phyloP scores from a whole-genome alignment of 2,113 vertebrate genomes.

The Myrmophylax atrothorax region DNA sequence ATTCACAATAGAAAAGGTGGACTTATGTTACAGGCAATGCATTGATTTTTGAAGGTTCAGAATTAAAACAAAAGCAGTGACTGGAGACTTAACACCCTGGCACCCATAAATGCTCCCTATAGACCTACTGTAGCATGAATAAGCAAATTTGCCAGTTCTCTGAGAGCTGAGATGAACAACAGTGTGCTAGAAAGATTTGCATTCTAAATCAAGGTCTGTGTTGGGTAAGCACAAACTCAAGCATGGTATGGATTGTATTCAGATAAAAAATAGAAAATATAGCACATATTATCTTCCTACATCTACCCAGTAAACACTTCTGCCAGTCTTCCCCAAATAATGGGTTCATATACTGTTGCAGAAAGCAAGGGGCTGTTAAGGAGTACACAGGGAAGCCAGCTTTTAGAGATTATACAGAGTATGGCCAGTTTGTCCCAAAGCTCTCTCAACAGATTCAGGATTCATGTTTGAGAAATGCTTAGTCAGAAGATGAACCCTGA shows the following conservation, averaged over 20 bases:
- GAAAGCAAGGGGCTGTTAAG: not conserved
- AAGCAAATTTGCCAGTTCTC: constrained; percentile 63
- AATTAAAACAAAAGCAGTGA: not conserved
- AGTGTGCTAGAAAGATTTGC: not conserved
- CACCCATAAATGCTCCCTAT: not conserved
- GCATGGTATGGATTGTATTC: not conserved
- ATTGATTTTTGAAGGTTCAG: not conserved
- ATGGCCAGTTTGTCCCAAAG: fast-evolving
- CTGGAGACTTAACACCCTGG: not conserved
- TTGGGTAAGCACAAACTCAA: not conserved
- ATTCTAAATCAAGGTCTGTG: not conserved
- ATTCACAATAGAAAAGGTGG: not conserved
- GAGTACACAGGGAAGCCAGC: not conserved
- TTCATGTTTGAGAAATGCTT: not conserved
- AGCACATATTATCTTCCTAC: not conserved
- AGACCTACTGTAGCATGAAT: constrained; percentile 62
- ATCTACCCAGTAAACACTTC: not conserved
- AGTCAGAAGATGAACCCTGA: not conserved
- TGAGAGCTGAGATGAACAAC: not conserved
- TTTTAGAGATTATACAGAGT: not conserved
- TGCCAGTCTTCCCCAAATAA: not conserved
- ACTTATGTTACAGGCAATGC: not conserved
- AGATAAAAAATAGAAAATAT: not conserved
- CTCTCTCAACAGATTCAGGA: not conserved
- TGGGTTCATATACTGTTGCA: not conserved